Evolutionary conservation across 1,140 invertebrate species (phyloP).

Genomic region (Ceratosolen solmsi): DNA sequence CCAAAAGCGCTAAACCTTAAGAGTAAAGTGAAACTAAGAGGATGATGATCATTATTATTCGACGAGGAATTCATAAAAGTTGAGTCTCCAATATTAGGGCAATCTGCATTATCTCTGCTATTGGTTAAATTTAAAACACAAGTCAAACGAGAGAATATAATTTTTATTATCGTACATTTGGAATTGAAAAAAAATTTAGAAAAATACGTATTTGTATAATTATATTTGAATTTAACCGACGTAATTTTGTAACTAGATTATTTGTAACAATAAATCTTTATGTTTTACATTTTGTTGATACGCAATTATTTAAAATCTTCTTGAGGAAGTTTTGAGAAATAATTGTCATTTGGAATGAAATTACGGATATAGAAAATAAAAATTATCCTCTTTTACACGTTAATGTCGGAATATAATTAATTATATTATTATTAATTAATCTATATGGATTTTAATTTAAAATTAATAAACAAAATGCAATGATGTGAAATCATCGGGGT

Average conservation of each 20-base stretch:
- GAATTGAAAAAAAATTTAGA: neutral
- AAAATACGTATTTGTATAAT: neutral
- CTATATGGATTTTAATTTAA: too few relatives aligned
- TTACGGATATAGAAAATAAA: too few relatives aligned
- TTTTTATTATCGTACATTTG: neutral
- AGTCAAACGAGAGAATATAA: neutral
- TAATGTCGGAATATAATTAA: too few relatives aligned
- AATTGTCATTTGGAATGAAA: too few relatives aligned
- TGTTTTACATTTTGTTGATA: neutral
- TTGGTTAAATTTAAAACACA: neutral
- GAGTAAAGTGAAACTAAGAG: neutral
- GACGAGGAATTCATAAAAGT: neutral
- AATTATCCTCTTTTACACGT: too few relatives aligned
- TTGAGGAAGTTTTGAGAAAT: too few relatives aligned
- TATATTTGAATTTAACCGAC: neutral
- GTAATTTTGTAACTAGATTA: constrained; percentile 7
- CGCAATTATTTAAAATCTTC: neutral
- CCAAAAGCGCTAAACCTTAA: neutral
- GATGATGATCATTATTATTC: constrained; percentile 5
- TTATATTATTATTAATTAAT: too few relatives aligned
- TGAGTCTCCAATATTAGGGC: too few relatives aligned
- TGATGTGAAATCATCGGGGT: too few relatives aligned
- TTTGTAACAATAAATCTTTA: constrained; percentile 7
- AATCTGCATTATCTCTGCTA: constrained; percentile 10
- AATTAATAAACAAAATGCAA: too few relatives aligned